Conservation (phyloP, 2,888 invertebrate species). For the Hedychridium roseum region DNA sequence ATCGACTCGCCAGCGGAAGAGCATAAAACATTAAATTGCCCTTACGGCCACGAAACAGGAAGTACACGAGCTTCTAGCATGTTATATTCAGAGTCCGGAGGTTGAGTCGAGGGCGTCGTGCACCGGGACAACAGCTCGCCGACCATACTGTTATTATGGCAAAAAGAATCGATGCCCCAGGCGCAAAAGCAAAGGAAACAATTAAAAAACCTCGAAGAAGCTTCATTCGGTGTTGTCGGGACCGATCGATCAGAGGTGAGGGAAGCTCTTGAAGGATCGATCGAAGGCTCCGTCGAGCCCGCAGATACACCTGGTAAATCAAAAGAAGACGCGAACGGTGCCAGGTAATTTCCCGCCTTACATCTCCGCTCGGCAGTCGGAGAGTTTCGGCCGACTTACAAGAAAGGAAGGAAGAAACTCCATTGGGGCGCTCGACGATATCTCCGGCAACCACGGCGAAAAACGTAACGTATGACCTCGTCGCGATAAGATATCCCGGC, state of each 20-base stretch:
- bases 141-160: background rate
- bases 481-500: conserved; percentile 30
- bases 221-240: no score
- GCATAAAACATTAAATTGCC: conserved; percentile 30
- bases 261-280: background rate
- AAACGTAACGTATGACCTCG: conserved; percentile 27
- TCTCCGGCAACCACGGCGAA: conserved; percentile 17
- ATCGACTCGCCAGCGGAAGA: conserved; percentile 11
- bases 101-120: background rate
- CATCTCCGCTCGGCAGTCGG: background rate
- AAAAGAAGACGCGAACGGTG: background rate
- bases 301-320: conserved; percentile 7
- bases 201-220: no score
- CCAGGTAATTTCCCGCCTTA: conserved; percentile 15
- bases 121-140: background rate
- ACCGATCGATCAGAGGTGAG: no score
- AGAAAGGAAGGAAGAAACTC: conserved; percentile 20
- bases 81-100: conserved; percentile 15
- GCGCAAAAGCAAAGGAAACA: background rate
- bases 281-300: background rate
- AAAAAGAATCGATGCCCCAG: background rate
- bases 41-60: conserved; percentile 4
- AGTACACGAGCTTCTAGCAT: conserved; percentile 8
- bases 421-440: conserved; percentile 21
- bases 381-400: conserved; percentile 1